Base-by-base conservation (phyloP, 1,140 invertebrate species). In the Papilio helenus region DNA sequence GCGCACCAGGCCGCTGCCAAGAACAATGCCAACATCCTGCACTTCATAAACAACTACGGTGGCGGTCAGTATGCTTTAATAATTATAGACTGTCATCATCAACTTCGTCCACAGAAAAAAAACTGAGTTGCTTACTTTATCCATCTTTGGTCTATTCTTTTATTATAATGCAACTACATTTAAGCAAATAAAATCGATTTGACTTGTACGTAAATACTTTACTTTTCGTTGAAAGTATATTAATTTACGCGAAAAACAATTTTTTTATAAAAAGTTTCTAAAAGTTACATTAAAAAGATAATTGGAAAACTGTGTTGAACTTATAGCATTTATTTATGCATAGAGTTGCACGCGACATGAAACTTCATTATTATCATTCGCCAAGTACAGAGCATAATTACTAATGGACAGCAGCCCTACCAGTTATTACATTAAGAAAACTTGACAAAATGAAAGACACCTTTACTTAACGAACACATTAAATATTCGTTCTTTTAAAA, bases 1-100 rank as follows among this genome's bases (percentile, higher is more conserved):
- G 95, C 97, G 5, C 98, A 98, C 92, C 97, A 97, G 88, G 98
- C 98, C 1, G 97, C 97, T 0, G 95, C 96, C 3, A 95, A 96
- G 80, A 97, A 98, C 91, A 96, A 96, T 83, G 94, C 96, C 14
- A 96, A 96, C 83, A 97, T 98, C 82, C 92, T 98, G 18, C 95
- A 97, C 79, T 97, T 97, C 86, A 97, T 98, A 73, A 90, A 95
- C 39, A 95, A 96, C 79, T 96, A 97, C 85, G 95, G 95, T 26
- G 97, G 96, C 89, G 97, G 97, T 97, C 92, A 95, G 95, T 88
- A 23, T 23, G 14, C 26, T 34, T 68, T 34, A 29, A 12, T 12
- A 26, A 14, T 18, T 18, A 29, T 16, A 3, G 5, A 34, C 5
- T 61, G 34, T 39, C 7, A 7, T 7, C 34, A 5, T 5, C 34